Evolutionary conservation across 1,140 invertebrate species (phyloP), one percentile per base, ranked within the genome.

Genomic region (Drosophila pruinosa): DNA sequence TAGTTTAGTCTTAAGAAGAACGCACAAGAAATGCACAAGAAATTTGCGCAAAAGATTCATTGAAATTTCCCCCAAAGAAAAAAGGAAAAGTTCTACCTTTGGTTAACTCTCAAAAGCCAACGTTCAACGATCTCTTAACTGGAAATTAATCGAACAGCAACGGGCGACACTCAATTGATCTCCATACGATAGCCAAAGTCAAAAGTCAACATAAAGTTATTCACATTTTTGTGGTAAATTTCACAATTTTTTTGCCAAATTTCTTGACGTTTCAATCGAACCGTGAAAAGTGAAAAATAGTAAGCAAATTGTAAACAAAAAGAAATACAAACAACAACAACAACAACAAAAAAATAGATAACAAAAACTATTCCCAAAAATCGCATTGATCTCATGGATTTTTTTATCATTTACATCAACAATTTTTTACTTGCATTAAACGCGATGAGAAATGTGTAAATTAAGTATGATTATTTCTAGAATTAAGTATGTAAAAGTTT

Each of bases 371-470:
- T 90, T 91, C 89, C 89, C 89, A 90, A 91, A 91, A 90, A 90
- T 89, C 85, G 75, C 82, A 89, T 81, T 91, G 89, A 91, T 91
- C 89, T 91, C 89, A 91, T 78, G 75, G 79, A 81, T 89, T 90
- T 82, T 81, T 85, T 82, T 85, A 78, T 69, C 82, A 86, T 68
- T 72, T 78, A 82, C 72, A 89, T 72, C 69, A 64, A 78, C 70
- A 75, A 75, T 76, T 80, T 78, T 85, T 64, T 68, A 72, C 56
- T 59, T 68, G 63, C 63, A 72, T 72, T 53, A 63, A 54, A 62
- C 67, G 73, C 77, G 72, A 68, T 65, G 72, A 89, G 63, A 81
- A 83, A 81, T 57, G 34, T 57, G 34, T 69, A 57, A 43, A 56
- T 73, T 73, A 69, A 57, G 48, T 39, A 61, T 69, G 56, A 67